Evolutionary conservation across 2,797 vertebrate genomes (phyloP), one percentile per base, ranked within the genome.

Genomic region (Tachyglossus aculeatus): DNA sequence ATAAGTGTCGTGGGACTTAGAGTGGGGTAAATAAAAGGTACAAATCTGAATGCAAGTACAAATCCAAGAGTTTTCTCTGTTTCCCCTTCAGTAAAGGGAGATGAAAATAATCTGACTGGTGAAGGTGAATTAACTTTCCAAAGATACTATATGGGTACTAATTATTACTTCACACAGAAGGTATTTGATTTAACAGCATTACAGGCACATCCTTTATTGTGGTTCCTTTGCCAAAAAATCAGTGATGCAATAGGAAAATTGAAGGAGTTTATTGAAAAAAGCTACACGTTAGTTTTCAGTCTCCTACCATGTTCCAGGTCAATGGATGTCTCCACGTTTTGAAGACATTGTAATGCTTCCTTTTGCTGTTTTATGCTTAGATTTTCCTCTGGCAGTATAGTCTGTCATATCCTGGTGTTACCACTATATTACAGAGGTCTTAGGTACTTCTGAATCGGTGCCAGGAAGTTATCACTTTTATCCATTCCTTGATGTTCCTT

Each of bases 401-500:
- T 64, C 58, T 63, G 24, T 60, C n/a, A 24, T 67, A 54, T 34
- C 45, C 71, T 61, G 2, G 59, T 61, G 59, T 50, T 68, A 48
- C 45, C 8, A 37, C 7, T 57, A 19, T 32, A 57, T 34, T 67
- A 45, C 13, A 71, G 34, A 53, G 56, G 55, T 71, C 31, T 59
- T 67, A 61, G 66, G 60, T 63, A 52, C 43, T 74, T 81, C 51
- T 37, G 39, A 72, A 50, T 61, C 51, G 45, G 39, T 64, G 56
- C 65, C 69, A 73, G 71, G 80, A 78, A 53, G 74, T 47, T 71
- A 71, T 74, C 76, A 71, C 15, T 80, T 69, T 59, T 22, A 71
- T 55, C 38, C 67, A 66, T 69, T 80, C 78, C 78, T 45, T 80
- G 66, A 55, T 71, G 43, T 76, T 71, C 66, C 36, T 69, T 38